Conservation (phyloP, 2,113 vertebrate species). For the Sarotherodon lohbergeri region DNA sequence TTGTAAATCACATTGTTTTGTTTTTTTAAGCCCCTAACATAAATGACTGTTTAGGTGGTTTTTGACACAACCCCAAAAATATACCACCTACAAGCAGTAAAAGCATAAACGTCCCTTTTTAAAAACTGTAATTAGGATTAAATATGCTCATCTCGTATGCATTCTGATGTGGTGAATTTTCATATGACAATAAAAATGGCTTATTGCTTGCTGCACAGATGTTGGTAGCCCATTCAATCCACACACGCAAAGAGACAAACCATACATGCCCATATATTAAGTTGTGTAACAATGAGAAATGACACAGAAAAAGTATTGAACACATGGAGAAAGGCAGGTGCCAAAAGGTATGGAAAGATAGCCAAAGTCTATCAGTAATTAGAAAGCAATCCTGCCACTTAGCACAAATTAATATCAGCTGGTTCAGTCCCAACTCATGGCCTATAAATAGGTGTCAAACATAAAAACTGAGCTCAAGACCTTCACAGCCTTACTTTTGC, state of each 20-base stretch:
- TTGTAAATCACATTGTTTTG: not conserved
- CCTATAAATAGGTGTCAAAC: accelerated
- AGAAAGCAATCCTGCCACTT: not conserved
- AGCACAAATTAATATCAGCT: not conserved
- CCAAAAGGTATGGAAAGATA: not conserved
- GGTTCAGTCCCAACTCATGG: not conserved
- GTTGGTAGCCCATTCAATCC: accelerated
- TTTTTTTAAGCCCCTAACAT: not conserved
- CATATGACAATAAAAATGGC: not conserved
- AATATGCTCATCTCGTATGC: not conserved
- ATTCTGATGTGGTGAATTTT: not conserved
- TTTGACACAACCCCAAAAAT: accelerated
- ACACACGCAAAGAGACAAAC: not conserved
- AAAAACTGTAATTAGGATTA: accelerated
- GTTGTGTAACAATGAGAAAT: not conserved
- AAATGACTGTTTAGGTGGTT: not conserved
- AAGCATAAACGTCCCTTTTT: not conserved
- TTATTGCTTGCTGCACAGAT: not conserved
- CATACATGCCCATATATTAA: not conserved
- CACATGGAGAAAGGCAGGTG: not conserved
- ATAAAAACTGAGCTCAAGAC: not conserved
- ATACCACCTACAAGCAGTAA: accelerated
- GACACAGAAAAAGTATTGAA: not conserved
- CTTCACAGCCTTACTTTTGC: not conserved
- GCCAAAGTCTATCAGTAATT: not conserved